Evolutionary conservation across 2,888 invertebrate genomes (phyloP).

Genomic region (Agrotis segetum): DNA sequence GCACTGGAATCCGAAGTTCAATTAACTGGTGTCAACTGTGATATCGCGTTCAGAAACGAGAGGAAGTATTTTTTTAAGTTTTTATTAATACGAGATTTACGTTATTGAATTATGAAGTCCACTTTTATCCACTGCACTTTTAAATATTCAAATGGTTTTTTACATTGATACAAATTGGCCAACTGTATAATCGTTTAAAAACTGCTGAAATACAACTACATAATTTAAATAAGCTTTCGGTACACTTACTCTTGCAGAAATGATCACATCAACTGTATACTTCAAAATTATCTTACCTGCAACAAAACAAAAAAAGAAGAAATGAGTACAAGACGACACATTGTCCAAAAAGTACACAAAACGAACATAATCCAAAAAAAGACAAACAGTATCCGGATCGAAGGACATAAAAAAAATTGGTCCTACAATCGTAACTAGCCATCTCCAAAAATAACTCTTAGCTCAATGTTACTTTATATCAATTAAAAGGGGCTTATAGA

Average conservation of each 20-base stretch:
- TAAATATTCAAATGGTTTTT: background rate
- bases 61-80: conserved; percentile 15
- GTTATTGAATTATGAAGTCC: background rate
- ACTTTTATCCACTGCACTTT: background rate
- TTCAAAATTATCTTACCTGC: conserved; percentile 46
- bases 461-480: background rate
- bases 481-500: conserved; percentile 4
- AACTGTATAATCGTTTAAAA: background rate
- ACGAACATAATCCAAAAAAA: no score
- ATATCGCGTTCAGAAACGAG: conserved; percentile 15
- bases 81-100: background rate
- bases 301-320: conserved; percentile 34
- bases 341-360: background rate
- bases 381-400: background rate
- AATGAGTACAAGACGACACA: background rate
- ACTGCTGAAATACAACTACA: background rate
- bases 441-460: background rate
- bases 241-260: background rate
- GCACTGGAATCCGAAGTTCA: conserved; percentile 28
- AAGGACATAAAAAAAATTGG: background rate
- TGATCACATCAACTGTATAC: background rate
- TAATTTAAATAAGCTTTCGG: no score
- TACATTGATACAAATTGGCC: background rate
- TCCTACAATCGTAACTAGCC: background rate
- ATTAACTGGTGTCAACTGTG: conserved; percentile 50